Evolutionary conservation across 2,888 invertebrate genomes (phyloP).

Genomic region (Tenthredo distinguenda): DNA sequence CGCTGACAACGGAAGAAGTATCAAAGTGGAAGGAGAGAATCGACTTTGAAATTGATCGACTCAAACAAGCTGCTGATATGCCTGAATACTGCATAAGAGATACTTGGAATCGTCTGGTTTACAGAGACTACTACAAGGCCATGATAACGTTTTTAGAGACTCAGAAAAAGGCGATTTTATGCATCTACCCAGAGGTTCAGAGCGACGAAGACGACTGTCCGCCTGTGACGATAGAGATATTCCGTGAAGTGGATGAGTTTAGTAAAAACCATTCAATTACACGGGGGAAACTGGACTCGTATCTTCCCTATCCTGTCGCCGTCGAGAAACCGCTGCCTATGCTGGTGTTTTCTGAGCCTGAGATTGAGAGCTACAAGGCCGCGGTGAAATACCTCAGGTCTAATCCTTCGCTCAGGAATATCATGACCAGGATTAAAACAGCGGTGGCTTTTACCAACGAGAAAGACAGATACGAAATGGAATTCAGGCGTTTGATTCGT

Average conservation of each 20-base stretch:
- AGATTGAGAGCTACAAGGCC: slow-evolving; percentile 64
- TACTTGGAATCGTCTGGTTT: slow-evolving; percentile 56
- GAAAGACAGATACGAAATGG: slow-evolving; percentile 55
- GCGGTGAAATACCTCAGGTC: slow-evolving; percentile 65
- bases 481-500: slow-evolving; percentile 22
- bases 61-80: slow-evolving; percentile 56
- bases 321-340: slow-evolving; percentile 64
- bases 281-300: slow-evolving; percentile 58
- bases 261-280: slow-evolving; percentile 62
- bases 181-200: slow-evolving; percentile 70
- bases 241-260: slow-evolving; percentile 69
- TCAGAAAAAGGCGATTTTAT: slow-evolving; percentile 70
- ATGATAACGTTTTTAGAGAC: slow-evolving; percentile 64
- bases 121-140: slow-evolving; percentile 61
- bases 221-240: slow-evolving; percentile 64
- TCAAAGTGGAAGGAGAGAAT: slow-evolving; percentile 68
- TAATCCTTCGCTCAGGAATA: slow-evolving; percentile 55
- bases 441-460: slow-evolving; percentile 56
- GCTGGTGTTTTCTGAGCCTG: slow-evolving; percentile 65
- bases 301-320: slow-evolving; percentile 69
- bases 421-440: slow-evolving; percentile 57
- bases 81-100: slow-evolving; percentile 54
- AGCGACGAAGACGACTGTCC: slow-evolving; percentile 68
- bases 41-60: slow-evolving; percentile 65
- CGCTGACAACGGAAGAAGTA: slow-evolving; percentile 57